Percentiles rank a stretch among this genome's conserved stretches.
Conservation (phyloP, 1,140 invertebrate species). For the Magallana angulata region DNA sequence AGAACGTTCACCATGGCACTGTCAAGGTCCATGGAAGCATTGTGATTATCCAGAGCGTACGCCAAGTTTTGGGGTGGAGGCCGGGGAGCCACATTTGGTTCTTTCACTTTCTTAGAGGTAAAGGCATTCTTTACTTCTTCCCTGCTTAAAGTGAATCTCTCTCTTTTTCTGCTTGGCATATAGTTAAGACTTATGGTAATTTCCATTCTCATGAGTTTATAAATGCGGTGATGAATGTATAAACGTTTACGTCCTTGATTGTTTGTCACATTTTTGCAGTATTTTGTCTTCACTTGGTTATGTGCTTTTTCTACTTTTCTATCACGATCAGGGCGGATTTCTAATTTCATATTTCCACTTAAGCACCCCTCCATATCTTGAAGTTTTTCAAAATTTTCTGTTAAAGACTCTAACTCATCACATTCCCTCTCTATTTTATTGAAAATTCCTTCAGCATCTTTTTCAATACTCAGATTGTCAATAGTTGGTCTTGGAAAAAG, state of each 20-base stretch:
- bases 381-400: constrained; percentile 51
- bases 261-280: constrained; percentile 69
- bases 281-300: constrained; percentile 70
- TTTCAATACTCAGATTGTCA: constrained; percentile 40
- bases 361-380: constrained; percentile 54
- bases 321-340: constrained; percentile 60
- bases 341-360: constrained; percentile 54
- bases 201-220: constrained; percentile 68
- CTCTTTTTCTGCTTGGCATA: constrained; percentile 52
- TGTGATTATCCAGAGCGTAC: constrained; percentile 65
- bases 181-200: constrained; percentile 53
- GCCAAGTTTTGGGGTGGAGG: constrained; percentile 65
- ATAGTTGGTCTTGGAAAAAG: constrained; percentile 62
- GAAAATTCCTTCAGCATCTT: constrained; percentile 45
- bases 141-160: constrained; percentile 33
- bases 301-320: constrained; percentile 68
- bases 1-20: constrained; percentile 62
- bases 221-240: constrained; percentile 71
- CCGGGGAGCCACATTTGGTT: constrained; percentile 10
- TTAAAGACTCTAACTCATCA: constrained; percentile 46
- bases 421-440: constrained; percentile 58
- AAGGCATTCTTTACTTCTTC: constrained; percentile 40
- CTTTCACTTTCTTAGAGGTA: constrained; percentile 17
- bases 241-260: constrained; percentile 70
- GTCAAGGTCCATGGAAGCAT: constrained; percentile 60